Conservation (phyloP, 1,140 invertebrate genomes). For the Lerema accius region DNA sequence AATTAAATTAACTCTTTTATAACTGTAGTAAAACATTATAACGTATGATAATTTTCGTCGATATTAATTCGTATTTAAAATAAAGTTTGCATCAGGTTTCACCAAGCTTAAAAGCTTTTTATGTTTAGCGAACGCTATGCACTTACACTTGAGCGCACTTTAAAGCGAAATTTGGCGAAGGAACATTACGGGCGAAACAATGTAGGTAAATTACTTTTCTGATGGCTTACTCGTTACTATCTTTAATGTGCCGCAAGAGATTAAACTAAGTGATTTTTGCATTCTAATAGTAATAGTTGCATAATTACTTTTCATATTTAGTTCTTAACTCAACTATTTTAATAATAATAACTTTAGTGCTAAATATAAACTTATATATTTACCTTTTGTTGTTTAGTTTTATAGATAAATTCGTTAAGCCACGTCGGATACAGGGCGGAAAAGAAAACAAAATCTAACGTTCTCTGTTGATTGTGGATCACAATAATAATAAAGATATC, state of each 20-base stretch:
- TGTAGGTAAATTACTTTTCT: conserved; percentile 30
- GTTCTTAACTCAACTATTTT: too few species aligned
- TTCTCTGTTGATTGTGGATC: too few species aligned
- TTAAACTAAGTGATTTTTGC: neutral
- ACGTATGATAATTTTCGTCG: neutral
- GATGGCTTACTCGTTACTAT: conserved; percentile 14
- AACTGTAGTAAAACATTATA: neutral
- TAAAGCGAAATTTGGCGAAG: conserved; percentile 28
- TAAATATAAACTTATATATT: too few species aligned
- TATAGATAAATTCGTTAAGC: too few species aligned
- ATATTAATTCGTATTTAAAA: conserved; percentile 23
- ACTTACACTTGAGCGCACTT: conserved; percentile 27
- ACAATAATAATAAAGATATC: too few species aligned
- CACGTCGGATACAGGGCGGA: too few species aligned
- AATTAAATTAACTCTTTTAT: neutral
- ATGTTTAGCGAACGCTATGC: conserved; percentile 17
- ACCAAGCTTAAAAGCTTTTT: conserved; percentile 27
- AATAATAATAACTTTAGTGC: too few species aligned
- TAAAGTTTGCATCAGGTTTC: conserved; percentile 13
- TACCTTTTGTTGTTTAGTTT: too few species aligned
- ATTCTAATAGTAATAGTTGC: too few species aligned
- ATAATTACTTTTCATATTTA: neutral
- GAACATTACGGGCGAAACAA: conserved; percentile 21
- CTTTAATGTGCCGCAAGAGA: conserved; percentile 20
- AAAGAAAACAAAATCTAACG: too few species aligned